These are phyloP conservation scores for Lordiphosa stackelbergi DNA, from an alignment of 1,140 invertebrate genomes.

Conservation along the genomic window DNA sequence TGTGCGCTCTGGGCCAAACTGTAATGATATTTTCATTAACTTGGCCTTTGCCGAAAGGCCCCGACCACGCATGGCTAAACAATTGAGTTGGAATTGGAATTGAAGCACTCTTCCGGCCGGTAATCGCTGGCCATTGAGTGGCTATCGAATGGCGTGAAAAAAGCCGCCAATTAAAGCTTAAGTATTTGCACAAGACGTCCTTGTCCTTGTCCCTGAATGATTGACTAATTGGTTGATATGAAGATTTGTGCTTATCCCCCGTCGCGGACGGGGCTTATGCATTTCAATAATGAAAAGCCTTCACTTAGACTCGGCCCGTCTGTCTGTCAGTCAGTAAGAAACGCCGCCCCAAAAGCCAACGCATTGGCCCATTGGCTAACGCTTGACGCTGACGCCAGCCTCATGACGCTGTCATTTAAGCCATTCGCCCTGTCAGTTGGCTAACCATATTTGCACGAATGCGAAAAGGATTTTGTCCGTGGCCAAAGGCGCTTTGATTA, in stretches of 20 bases:
- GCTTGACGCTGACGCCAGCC: slow-evolving; percentile 8
- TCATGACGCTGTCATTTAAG: slow-evolving; percentile 72
- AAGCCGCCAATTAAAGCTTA: slow-evolving; percentile 55
- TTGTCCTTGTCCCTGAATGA: slow-evolving; percentile 67
- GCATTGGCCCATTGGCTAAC: slow-evolving; percentile 64
- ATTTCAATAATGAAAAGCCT: slow-evolving; percentile 68
- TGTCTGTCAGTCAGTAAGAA: slow-evolving; percentile 33
- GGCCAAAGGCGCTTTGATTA: slow-evolving; percentile 71
- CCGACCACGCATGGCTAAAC: slow-evolving; percentile 54
- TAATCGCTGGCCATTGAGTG: slow-evolving; percentile 58
- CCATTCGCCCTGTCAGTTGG: slow-evolving; percentile 69
- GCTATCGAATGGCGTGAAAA: slow-evolving; percentile 61
- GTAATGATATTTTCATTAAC: slow-evolving; percentile 74
- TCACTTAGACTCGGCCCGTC: slow-evolving; percentile 12
- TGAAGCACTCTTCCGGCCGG: slow-evolving; percentile 15
- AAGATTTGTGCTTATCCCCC: too few species aligned
- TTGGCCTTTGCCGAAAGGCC: slow-evolving; percentile 58
- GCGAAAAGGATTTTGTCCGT: slow-evolving; percentile 67
- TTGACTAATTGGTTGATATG: not conserved
- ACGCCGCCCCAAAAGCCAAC: slow-evolving; percentile 56
- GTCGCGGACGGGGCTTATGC: too few species aligned
- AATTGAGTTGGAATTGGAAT: slow-evolving; percentile 42
- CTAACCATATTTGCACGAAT: slow-evolving; percentile 56
- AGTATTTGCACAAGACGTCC: slow-evolving; percentile 68
- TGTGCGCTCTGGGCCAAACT: slow-evolving; percentile 61